Conservation (phyloP, 2,113 vertebrate species). For the Cranoglanis bouderius region DNA sequence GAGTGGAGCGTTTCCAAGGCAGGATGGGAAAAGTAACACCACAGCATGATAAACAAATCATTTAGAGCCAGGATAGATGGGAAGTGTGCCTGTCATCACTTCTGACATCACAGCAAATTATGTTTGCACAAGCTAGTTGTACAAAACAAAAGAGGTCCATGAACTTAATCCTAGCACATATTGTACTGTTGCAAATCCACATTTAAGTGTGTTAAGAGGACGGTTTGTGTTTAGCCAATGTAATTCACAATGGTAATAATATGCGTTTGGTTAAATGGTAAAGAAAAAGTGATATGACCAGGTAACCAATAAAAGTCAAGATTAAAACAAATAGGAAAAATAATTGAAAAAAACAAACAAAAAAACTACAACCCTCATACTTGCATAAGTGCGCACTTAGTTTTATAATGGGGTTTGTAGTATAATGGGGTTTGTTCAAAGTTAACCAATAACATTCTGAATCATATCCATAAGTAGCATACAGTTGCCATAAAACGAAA, state of each 20-base stretch:
- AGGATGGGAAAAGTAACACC: constrained; percentile 46
- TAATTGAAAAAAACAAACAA: neutral
- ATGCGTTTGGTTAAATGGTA: neutral
- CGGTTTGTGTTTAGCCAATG: neutral
- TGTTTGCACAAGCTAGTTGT: constrained; percentile 14
- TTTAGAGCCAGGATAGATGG: constrained; percentile 24
- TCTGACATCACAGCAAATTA: constrained; percentile 34
- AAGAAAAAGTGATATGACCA: neutral
- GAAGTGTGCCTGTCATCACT: constrained; percentile 28
- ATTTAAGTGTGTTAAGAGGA: neutral
- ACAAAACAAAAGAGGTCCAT: constrained; percentile 9
- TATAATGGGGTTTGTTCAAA: neutral
- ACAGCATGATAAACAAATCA: constrained; percentile 34
- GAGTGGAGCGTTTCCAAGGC: constrained; percentile 38
- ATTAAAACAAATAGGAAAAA: constrained; percentile 1
- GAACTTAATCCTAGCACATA: neutral
- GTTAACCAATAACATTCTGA: neutral
- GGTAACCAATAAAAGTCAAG: neutral
- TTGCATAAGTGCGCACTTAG: neutral
- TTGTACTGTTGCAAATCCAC: neutral
- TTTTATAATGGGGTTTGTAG: neutral
- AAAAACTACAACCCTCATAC: neutral
- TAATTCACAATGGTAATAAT: neutral
- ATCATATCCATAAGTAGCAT: neutral
- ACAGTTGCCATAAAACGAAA: neutral